phyloP scores from a whole-genome alignment of 2,888 invertebrate species.

The Euspilapteryx auroguttella region DNA sequence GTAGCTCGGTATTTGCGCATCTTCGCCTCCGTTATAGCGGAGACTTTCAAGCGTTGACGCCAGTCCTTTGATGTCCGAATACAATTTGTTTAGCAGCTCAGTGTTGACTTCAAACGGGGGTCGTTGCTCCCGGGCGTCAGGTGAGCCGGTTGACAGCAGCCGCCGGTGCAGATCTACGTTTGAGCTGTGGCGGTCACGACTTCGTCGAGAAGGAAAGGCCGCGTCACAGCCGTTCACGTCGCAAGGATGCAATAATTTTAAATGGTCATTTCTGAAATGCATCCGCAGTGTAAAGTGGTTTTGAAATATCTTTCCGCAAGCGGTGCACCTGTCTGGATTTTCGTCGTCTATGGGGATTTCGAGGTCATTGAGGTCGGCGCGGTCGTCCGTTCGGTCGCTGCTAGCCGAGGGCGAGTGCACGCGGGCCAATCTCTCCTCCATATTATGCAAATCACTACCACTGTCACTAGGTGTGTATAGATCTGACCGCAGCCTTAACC shows the following conservation, averaged over 20 bases:
- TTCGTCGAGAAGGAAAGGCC: constrained; percentile 83
- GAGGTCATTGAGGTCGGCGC: constrained; percentile 50
- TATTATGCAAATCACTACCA: constrained; percentile 49
- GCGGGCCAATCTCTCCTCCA: constrained; percentile 55
- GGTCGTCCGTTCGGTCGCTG: constrained; percentile 41
- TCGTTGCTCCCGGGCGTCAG: constrained; percentile 52
- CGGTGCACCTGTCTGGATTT: constrained; percentile 82
- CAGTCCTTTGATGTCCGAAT: constrained; percentile 71
- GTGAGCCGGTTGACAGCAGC: constrained; percentile 39
- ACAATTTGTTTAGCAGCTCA: constrained; percentile 80
- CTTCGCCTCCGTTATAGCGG: constrained; percentile 51
- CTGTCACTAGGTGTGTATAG: constrained; percentile 55
- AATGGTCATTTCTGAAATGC: constrained; percentile 89
- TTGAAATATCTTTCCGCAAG: constrained; percentile 87
- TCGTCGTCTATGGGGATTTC: constrained; percentile 88
- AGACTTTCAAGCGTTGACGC: constrained; percentile 66
- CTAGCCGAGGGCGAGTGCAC: constrained; percentile 47
- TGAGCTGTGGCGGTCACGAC: constrained; percentile 63
- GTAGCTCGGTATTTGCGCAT: constrained; percentile 42
- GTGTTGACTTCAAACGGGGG: constrained; percentile 71
- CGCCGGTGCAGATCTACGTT: constrained; percentile 59
- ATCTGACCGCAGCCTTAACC: constrained; percentile 42
- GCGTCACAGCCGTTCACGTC: constrained; percentile 90
- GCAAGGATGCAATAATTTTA: constrained; percentile 87
- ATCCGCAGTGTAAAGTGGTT: constrained; percentile 89